Percentiles rank a stretch among this genome's conserved stretches.
phyloP scores from a whole-genome alignment of 2,113 vertebrate species.

The Lagopus muta region DNA sequence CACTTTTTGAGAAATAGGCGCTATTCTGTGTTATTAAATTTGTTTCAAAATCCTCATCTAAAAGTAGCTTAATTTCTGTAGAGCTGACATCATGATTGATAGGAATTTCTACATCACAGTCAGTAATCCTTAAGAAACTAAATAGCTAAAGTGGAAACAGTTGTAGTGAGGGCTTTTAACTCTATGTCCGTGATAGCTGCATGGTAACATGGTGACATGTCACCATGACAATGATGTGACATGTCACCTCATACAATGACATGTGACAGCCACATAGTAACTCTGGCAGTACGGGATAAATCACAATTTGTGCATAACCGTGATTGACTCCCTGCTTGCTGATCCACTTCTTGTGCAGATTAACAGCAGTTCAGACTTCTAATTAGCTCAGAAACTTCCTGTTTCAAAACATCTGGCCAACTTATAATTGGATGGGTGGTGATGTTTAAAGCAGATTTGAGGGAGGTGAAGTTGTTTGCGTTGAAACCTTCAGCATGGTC shows the following conservation, averaged over 20 bases:
- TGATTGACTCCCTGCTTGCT: not conserved
- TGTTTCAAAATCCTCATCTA: conserved; percentile 59
- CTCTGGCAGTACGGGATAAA: conserved; percentile 11
- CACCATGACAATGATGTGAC: conserved; percentile 66
- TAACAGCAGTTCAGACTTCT: not conserved
- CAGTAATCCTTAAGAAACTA: conserved; percentile 69
- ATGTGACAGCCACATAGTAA: conserved; percentile 58
- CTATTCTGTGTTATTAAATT: conserved; percentile 57
- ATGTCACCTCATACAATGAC: conserved; percentile 56
- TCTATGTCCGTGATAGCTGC: conserved; percentile 31
- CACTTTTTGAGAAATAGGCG: conserved; percentile 54
- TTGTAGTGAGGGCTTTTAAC: conserved; percentile 59
- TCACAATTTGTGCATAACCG: not conserved
- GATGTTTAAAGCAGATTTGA: not conserved
- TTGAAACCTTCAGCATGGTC: not conserved
- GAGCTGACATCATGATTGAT: conserved; percentile 66
- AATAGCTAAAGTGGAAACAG: conserved; percentile 64
- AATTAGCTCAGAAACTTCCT: not conserved
- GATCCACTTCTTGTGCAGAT: not conserved
- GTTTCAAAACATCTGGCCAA: not conserved
- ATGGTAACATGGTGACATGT: conserved; percentile 51
- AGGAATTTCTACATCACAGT: conserved; percentile 69
- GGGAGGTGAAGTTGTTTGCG: not conserved
- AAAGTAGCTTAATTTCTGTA: conserved; percentile 67
- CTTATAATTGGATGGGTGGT: not conserved